A percentile compares a stretch with the other conserved stretches of the same genome.
phyloP scores from a whole-genome alignment of 2,888 invertebrate genomes.

The Apodemia duryi region DNA sequence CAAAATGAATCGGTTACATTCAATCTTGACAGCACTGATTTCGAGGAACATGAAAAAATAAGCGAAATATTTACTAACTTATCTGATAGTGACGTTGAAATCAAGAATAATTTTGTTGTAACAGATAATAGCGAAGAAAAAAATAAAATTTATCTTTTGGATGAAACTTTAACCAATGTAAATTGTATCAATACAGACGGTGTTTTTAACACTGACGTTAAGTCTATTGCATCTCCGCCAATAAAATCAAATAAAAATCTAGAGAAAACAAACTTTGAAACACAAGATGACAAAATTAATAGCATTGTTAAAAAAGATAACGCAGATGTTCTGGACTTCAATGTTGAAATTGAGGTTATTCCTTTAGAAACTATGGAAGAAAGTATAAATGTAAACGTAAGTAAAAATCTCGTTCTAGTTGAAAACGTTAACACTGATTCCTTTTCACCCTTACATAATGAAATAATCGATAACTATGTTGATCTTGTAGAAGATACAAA shows the following conservation, averaged over 20 bases:
- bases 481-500: background rate
- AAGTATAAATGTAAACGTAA: background rate
- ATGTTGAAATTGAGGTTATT: background rate
- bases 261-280: background rate
- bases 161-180: background rate
- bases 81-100: background rate
- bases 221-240: background rate
- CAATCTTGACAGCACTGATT: no score
- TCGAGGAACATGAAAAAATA: no score
- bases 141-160: background rate
- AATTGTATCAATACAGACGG: background rate
- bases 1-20: no score
- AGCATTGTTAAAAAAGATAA: background rate
- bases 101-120: background rate
- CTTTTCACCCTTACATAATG: background rate
- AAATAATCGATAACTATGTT: background rate
- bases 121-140: background rate
- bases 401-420: background rate
- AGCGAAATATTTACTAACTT: background rate
- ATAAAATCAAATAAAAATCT: background rate
- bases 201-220: background rate
- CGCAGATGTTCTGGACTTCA: background rate
- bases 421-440: background rate
- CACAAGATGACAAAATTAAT: background rate
- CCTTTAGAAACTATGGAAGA: background rate